phyloP scores from a whole-genome alignment of 2,888 invertebrate species.

The Nemapogon koenigi region DNA sequence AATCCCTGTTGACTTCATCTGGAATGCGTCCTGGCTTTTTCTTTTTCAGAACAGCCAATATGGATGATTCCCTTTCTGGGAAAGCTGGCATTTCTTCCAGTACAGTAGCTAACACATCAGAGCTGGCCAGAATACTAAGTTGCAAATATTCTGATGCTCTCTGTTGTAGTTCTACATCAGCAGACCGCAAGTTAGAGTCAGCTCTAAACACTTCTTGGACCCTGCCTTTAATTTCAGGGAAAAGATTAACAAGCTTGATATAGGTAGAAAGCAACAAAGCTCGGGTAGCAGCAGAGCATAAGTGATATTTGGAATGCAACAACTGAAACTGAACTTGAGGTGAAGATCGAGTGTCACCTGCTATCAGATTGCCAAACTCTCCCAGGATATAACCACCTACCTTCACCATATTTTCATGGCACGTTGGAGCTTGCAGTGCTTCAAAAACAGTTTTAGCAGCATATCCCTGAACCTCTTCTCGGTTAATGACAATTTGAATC shows the following conservation, averaged over 20 bases:
- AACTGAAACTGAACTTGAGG: slow-evolving; percentile 98
- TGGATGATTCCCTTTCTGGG: slow-evolving; percentile 97
- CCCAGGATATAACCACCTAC: slow-evolving; percentile 99
- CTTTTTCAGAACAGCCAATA: slow-evolving; percentile 96
- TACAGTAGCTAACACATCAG: slow-evolving; percentile 97
- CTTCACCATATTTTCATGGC: slow-evolving; percentile 99
- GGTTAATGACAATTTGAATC: slow-evolving; percentile 98
- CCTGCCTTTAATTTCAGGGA: slow-evolving; percentile 96
- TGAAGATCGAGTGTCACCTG: slow-evolving; percentile 96
- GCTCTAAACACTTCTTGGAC: slow-evolving; percentile 95
- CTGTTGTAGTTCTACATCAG: slow-evolving; percentile 98
- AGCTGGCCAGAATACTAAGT: slow-evolving; percentile 92
- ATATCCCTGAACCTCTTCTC: slow-evolving; percentile 99
- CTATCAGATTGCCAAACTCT: slow-evolving; percentile 99
- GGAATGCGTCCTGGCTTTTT: slow-evolving; percentile 96
- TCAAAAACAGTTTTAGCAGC: slow-evolving; percentile 99
- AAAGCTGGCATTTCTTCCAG: slow-evolving; percentile 99
- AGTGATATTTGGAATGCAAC: slow-evolving; percentile 97
- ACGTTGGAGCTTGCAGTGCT: slow-evolving; percentile 97
- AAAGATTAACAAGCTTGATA: slow-evolving; percentile 98
- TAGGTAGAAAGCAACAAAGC: slow-evolving; percentile 97
- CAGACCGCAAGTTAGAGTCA: slow-evolving; percentile 95
- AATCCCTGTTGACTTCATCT: slow-evolving; percentile 80
- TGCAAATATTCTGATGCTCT: slow-evolving; percentile 97
- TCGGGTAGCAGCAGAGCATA: slow-evolving; percentile 96